Base-by-base conservation (phyloP, 2,113 vertebrate species). In the Hucho hucho region DNA sequence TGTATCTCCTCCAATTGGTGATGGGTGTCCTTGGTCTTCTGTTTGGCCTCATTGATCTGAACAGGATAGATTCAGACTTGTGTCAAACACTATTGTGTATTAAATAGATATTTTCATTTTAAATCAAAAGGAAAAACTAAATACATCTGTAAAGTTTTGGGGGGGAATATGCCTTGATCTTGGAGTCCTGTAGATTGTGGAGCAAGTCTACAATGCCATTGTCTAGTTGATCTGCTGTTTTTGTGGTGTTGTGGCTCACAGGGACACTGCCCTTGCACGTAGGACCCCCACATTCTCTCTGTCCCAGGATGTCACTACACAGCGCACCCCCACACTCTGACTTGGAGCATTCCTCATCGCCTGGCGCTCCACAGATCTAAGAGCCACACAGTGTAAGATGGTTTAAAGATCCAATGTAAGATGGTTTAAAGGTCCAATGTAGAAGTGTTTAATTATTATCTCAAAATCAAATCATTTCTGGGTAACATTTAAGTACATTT, bases 281-380 rank as follows among this genome's bases (percentile, higher is more conserved):
- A 1, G 79, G 86, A 28, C 93, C 92, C 4, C 92, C 89, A 1
- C 93, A 96, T 1, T 72, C 85, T 68, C 84, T 81, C 3, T 74
- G 64, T 9, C 86, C 89, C 0, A 66, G 47, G 22, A 14, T 32
- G 18, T 81, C 76, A 6, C 0, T 25, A 80, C 95, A 96, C 78
- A 93, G 82, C 70, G 93, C 91, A 69, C 89, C 94, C 1, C 89
- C 87, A n/a, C 95, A 95, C 49, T 70, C 72, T 0, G 86, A 87
- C 69, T 79, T 67, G n/a, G 84, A 74, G 58, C 94, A 96, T 0
- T 87, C 53, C 20, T 81, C 76, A 13, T 90, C 84, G 68, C 89
- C 91, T 63, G 86, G 86, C 7, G 64, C 78, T 69, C 95, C 94
- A 71, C 95, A 95, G 64, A 95, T 83, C 96, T 97, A 80, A 25